phyloP scores from a whole-genome alignment of 2,113 vertebrate species.

The Actinemys pallida region DNA sequence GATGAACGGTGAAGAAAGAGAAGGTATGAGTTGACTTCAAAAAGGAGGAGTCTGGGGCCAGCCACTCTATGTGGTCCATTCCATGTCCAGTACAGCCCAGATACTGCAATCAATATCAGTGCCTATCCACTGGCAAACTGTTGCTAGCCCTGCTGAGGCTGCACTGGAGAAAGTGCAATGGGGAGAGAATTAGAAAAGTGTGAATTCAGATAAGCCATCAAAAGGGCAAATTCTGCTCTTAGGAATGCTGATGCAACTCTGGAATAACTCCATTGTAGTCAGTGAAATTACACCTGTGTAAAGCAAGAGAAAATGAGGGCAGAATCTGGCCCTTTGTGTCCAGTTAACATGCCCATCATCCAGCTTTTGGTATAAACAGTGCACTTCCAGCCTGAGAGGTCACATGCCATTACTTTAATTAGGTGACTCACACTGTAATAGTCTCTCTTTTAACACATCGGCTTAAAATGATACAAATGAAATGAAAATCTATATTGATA shows the following conservation, averaged over 20 bases:
- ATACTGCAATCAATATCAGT: fast-evolving
- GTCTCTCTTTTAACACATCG: not conserved
- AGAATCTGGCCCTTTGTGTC: not conserved
- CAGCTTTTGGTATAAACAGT: not conserved
- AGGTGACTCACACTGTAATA: not conserved
- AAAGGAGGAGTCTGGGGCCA: not conserved
- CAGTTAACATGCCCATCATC: not conserved
- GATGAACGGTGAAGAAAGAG: not conserved
- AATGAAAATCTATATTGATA: not conserved
- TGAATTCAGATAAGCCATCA: not conserved
- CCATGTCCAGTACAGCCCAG: not conserved
- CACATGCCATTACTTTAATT: not conserved
- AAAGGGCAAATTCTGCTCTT: not conserved
- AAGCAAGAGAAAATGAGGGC: not conserved
- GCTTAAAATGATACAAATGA: not conserved
- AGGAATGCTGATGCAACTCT: not conserved
- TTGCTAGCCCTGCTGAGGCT: fast-evolving
- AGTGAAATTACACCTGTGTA: not conserved
- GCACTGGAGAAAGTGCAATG: not conserved
- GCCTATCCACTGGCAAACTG: not conserved
- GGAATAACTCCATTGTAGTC: not conserved
- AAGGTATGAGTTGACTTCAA: not conserved
- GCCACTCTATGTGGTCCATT: not conserved
- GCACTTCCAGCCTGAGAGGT: not conserved
- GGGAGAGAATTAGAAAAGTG: not conserved